Conservation (phyloP, 1,140 invertebrate species). For the Theocolax elegans region DNA sequence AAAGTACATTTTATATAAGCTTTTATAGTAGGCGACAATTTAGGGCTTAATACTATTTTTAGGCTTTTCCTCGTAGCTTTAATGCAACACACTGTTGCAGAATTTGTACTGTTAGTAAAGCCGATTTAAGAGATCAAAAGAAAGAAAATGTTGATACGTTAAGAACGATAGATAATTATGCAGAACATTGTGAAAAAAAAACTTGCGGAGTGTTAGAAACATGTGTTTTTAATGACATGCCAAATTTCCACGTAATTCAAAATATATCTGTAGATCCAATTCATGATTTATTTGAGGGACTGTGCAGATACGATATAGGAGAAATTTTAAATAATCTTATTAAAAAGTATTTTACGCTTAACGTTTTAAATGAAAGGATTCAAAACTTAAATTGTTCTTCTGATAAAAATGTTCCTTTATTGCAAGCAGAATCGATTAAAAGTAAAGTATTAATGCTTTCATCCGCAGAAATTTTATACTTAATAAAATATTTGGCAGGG, state of each 20-base stretch:
- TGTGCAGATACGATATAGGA: conserved; percentile 56
- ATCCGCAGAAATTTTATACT: too few species aligned
- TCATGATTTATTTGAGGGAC: conserved; percentile 62
- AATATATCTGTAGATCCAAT: conserved; percentile 59
- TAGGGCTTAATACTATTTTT: conserved; percentile 50
- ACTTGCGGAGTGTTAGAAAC: conserved; percentile 53
- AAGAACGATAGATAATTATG: neutral
- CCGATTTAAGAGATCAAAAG: neutral
- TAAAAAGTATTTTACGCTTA: too few species aligned
- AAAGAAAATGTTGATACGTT: neutral
- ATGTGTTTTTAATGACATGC: conserved; percentile 54
- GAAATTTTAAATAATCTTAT: conserved; percentile 47
- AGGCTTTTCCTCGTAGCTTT: conserved; percentile 51
- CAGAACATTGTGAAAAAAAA: neutral
- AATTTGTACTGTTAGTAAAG: conserved; percentile 43
- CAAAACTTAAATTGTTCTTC: too few species aligned
- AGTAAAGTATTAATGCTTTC: too few species aligned
- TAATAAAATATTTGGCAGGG: too few species aligned
- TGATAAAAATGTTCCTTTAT: too few species aligned
- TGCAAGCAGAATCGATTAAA: too few species aligned
- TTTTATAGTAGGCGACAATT: too few species aligned
- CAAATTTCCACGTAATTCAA: conserved; percentile 55
- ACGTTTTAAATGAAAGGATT: too few species aligned
- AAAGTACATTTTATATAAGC: conserved; percentile 48
- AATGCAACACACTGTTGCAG: conserved; percentile 52